Conservation (phyloP, 2,888 invertebrate genomes). For the Empis stercorea region DNA sequence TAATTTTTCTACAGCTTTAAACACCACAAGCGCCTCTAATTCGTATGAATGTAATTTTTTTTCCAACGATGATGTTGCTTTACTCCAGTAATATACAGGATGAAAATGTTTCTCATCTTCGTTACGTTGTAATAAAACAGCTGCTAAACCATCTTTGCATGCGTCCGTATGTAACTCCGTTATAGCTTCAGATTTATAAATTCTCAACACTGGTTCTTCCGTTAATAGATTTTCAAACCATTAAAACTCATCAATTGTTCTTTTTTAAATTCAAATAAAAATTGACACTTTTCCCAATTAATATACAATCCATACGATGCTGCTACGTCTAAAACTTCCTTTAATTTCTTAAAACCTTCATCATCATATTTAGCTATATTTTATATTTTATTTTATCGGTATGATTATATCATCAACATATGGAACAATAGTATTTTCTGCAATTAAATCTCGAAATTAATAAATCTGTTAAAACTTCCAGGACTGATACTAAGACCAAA, state of each 20-base stretch:
- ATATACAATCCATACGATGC: too few relatives aligned
- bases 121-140: conserved; percentile 1
- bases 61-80: conserved; percentile 11
- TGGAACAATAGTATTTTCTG: too few relatives aligned
- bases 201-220: not conserved
- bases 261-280: too few relatives aligned
- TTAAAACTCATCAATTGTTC: too few relatives aligned
- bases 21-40: not conserved
- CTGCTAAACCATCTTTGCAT: conserved; percentile 1
- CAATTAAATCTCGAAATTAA: too few relatives aligned
- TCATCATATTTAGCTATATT: too few relatives aligned
- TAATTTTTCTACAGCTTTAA: conserved; percentile 2
- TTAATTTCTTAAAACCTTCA: too few relatives aligned
- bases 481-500: not conserved
- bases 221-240: not conserved
- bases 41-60: conserved; percentile 21
- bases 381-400: too few relatives aligned
- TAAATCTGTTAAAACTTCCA: not conserved
- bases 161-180: not conserved
- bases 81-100: not conserved
- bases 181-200: not conserved
- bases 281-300: too few relatives aligned
- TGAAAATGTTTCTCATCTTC: not conserved
- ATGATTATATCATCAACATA: too few relatives aligned
- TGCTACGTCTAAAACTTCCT: too few relatives aligned